phyloP scores from a whole-genome alignment of 92 coral and sea anemone genomes.

The Zoanthus sansibaricus region DNA sequence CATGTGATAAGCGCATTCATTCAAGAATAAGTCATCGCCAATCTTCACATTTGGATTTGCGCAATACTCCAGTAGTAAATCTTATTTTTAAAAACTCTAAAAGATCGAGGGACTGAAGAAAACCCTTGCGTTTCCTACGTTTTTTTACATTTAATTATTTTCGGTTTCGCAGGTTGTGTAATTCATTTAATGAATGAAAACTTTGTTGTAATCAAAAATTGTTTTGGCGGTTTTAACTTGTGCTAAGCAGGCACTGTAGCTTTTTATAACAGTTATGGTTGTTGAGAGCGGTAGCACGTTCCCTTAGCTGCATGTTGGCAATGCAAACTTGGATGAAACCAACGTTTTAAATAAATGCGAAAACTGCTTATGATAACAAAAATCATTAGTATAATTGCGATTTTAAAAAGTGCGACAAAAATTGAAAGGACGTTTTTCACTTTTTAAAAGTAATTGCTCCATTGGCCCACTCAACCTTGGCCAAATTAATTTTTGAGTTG shows the following conservation, averaged over 20 bases:
- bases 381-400: neutral
- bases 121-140: neutral
- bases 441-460: neutral
- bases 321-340: neutral
- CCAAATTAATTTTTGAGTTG: neutral
- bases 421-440: neutral
- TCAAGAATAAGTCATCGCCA: neutral
- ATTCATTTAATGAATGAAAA: neutral
- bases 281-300: neutral
- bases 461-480: neutral
- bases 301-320: neutral
- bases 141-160: neutral
- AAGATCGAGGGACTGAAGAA: neutral
- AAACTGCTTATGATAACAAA: neutral
- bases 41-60: neutral
- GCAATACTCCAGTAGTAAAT: neutral
- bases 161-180: slow-evolving; percentile 4
- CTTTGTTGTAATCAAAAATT: neutral
- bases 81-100: neutral
- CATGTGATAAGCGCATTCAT: neutral
- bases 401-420: neutral
- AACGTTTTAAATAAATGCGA: neutral
- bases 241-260: neutral
- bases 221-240: neutral
- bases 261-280: neutral